Evolutionary conservation across 2,113 vertebrate genomes (phyloP).

Genomic region (Oreochromis spilurus): DNA sequence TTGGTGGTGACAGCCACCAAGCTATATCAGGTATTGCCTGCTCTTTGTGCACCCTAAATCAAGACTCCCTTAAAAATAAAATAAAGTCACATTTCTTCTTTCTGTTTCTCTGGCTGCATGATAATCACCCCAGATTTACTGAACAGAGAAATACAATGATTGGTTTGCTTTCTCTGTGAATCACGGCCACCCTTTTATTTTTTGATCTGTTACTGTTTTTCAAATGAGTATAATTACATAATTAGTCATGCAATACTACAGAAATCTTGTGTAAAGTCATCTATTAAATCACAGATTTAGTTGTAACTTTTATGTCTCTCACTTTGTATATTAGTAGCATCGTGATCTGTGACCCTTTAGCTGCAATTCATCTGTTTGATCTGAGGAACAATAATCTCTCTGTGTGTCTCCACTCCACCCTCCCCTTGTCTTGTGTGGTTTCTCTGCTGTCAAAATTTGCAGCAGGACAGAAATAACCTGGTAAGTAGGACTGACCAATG

Average conservation of each 20-base stretch:
- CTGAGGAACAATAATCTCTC: constrained; percentile 68
- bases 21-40: background rate
- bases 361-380: constrained; percentile 49
- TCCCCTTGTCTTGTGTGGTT: constrained; percentile 67
- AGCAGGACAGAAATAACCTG: constrained; percentile 99
- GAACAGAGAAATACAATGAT: background rate
- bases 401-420: constrained; percentile 70
- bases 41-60: background rate
- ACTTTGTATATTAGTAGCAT: background rate
- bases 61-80: background rate
- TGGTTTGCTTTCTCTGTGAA: constrained; percentile 1
- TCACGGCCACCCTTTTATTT: background rate
- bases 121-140: background rate
- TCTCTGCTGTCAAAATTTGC: constrained; percentile 79
- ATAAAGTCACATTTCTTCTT: background rate
- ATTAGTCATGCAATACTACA: background rate
- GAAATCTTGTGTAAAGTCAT: background rate
- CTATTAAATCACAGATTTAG: background rate
- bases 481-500: constrained; percentile 79
- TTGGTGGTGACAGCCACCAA: background rate
- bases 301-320: background rate
- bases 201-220: background rate
- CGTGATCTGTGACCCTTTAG: constrained; percentile 19
- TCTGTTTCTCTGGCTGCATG: background rate
- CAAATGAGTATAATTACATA: background rate